Conservation (phyloP, 1,140 invertebrate species). For the Araneus ventricosus region DNA sequence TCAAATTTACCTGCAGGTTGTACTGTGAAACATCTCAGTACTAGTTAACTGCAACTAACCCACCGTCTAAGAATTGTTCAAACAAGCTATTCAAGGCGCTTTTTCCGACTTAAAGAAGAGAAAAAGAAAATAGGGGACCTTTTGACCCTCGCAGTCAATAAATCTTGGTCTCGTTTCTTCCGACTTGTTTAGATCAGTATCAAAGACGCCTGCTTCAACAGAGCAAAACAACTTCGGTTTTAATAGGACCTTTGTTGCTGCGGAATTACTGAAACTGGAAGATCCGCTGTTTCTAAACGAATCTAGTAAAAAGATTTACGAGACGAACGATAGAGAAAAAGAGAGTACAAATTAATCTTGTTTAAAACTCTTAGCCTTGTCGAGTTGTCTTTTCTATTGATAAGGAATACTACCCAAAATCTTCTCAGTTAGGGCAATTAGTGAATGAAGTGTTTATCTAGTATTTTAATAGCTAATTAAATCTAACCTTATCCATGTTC, state of each 20-base stretch:
- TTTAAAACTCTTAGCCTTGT: too few species aligned
- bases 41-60: background rate
- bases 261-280: background rate
- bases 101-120: background rate
- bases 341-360: too few species aligned
- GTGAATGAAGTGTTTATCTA: too few species aligned
- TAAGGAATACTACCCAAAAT: too few species aligned
- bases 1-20: background rate
- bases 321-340: too few species aligned
- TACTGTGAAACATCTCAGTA: background rate
- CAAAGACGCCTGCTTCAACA: conserved; percentile 10
- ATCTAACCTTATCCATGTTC: too few species aligned
- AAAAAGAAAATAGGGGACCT: background rate
- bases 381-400: too few species aligned
- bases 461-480: too few species aligned
- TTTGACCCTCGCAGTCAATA: conserved; percentile 50
- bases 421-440: too few species aligned
- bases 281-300: background rate
- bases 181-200: conserved; percentile 17
- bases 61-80: background rate
- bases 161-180: conserved; percentile 36
- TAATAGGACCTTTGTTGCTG: background rate
- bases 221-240: background rate
- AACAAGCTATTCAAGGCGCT: background rate
- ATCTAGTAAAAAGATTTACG: too few species aligned